Base-by-base conservation (phyloP, 1,140 invertebrate species). In the Drusus annulatus region DNA sequence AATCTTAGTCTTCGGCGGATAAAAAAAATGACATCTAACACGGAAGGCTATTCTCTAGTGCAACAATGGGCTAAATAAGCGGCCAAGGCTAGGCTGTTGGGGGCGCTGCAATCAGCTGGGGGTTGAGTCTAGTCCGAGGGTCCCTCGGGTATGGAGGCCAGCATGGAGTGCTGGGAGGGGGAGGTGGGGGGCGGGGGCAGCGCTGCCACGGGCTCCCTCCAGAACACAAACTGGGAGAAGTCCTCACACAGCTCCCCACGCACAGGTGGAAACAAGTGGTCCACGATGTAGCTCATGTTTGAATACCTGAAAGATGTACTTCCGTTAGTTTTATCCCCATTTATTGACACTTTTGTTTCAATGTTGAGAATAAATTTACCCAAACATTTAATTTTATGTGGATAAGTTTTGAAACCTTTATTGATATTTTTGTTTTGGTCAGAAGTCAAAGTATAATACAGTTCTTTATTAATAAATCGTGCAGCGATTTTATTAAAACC, bases 261-360 rank as follows among this genome's bases (percentile, higher is more conserved):
- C 80, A 92, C 91, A 19, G 92, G 92, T 77, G 98, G 98, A 87
- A 98, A 99, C 86, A 98, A 93, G 89, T 98, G 96, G 90, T 99
- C 97, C 56, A 97, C 97, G 78, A 98, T 93, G 88, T 96, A 94
- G 81, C 95, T 96, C 94, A 98, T 95, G 87, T 95, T 95, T 62
- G 94, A 94, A 89, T 98, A 98, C 85, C 97, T 98, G 79, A 2
- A 79, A 79, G 25, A 68, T 45, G 19, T 7, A 36, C 4, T 36
- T 36, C 31, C 8, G 31, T 36, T 36, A 36, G 31, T 36, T 7
- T 7, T 36, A 7, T 36, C 3, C 7, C 31, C 31, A n/a, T 36
- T 7, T 36, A 36, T 36, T 36, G 1, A 13, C 10, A 2, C 8
- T 13, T 45, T 45, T 2, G 1, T 45, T 45, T 13, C 36, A 45